Base-by-base conservation (phyloP, 2,113 vertebrate genomes). In the Solea solea region DNA sequence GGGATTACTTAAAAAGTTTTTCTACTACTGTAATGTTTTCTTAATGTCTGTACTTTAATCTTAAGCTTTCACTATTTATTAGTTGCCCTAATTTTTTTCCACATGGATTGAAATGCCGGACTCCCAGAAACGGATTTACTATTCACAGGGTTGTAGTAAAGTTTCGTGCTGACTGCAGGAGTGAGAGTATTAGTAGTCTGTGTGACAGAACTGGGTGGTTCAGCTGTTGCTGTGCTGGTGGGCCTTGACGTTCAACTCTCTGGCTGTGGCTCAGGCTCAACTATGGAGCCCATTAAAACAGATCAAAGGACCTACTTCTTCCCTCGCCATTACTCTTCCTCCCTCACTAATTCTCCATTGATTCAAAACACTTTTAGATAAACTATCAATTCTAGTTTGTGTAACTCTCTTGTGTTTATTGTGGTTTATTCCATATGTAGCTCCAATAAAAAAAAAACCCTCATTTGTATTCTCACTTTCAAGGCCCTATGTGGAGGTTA, bases 201-300 rank as follows among this genome's bases (percentile, higher is more conserved):
- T 78, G 51, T 79, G 80, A 81, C 81, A 76, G 69, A 77, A 69
- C 52, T 74, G 64, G 64, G 42, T 7, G 58, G 64, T 80, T 88
- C 72, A 72, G 60, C 39, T 72, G 64, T 64, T 72, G 80, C 64
- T 61, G 70, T 72, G 69, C 76, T 68, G 74, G 61, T 76, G 70
- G 81, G 57, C 81, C 66, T 45, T 34, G 74, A 76, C 46, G 57
- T 70, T 68, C 69, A 34, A 57, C 72, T 81, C 64, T 41, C n/a
- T 61, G 69, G 56, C 75, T 76, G 63, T 62, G 83, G 59, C 72
- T 69, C 15, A 7, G 69, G 69, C 75, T 89, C 16, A 2, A 69
- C 56, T 39, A 58, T 76, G 71, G 72, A 83, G 82, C 78, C 86
- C 83, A 88, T 87, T 85, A 82, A 88, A 87, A 69, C 58, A 87